Evolutionary conservation across 2,888 invertebrate genomes (phyloP), one percentile per base, ranked within the genome.

Genomic region (Sabatieria punctata): DNA sequence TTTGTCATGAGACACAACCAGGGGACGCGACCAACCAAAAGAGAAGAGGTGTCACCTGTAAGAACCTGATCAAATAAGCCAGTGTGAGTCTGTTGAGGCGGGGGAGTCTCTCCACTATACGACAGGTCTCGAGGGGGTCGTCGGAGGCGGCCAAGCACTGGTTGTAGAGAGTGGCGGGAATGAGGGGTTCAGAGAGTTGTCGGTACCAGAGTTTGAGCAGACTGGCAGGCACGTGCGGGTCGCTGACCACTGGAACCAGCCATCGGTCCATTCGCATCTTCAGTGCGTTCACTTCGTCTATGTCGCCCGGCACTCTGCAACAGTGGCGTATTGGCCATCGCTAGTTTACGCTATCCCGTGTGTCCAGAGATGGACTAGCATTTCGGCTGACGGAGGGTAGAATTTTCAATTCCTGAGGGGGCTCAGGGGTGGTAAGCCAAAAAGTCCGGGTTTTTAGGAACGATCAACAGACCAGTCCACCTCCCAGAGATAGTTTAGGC

Each of bases 191-290:
- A 68, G 89, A 88, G 49, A 95, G 74, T 70, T 93, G 91, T 45
- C 86, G 77, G 26, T 88, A 83, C 89, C 91, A 93, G 52, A 86
- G 75, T 71, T 93, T 93, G 47, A 93, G 75, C 45, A 91, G 72
- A 55, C 86, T 85, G 36, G 89, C 89, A 1, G 89, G 88, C 43
- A 89, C 84, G 70, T 91, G 89, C 25, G 89, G 85, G 64, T 91
- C 85, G 69, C 68, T 62, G n/a, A 71, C 69, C 4, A 63, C 57
- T 1, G 73, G 71, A 56, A 83, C 71, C 65, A 86, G 85, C 83
- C 89, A 91, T 65, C 80, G 79, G 68, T 91, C 89, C 62, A 88
- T 78, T 60, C 82, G 82, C 35, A 79, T 77, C 68, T 89, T 89
- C 54, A 89, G 74, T 22, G 78, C 78, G 64, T 78, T 83, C 37